Percentiles rank a stretch among this genome's conserved stretches.
phyloP scores from a whole-genome alignment of 2,888 invertebrate species.

The Chrysotoxum bicinctum region DNA sequence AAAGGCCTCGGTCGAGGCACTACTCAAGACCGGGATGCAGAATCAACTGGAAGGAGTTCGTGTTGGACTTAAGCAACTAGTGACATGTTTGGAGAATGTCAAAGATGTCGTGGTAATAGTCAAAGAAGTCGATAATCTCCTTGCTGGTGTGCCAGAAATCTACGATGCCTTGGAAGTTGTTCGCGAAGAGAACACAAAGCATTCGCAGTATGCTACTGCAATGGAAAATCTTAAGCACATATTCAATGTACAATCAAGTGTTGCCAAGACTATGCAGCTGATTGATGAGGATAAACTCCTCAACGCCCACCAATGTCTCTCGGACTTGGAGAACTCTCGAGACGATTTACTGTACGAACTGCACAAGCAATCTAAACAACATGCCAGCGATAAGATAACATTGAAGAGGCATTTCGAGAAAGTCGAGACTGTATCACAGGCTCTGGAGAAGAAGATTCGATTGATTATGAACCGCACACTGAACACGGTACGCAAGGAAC shows the following conservation, averaged over 20 bases:
- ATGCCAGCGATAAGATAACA: slow-evolving; percentile 92
- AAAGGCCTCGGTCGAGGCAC: slow-evolving; percentile 80
- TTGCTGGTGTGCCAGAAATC: slow-evolving; percentile 90
- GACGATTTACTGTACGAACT: slow-evolving; percentile 97
- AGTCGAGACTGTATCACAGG: slow-evolving; percentile 93
- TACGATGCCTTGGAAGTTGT: slow-evolving; percentile 92
- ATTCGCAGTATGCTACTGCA: slow-evolving; percentile 98
- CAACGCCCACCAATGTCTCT: slow-evolving; percentile 96
- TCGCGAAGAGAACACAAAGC: slow-evolving; percentile 94
- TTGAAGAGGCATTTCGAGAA: slow-evolving; percentile 98
- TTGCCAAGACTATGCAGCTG: slow-evolving; percentile 95
- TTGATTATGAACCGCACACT: slow-evolving; percentile 94
- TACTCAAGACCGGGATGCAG: slow-evolving; percentile 97
- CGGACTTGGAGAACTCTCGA: slow-evolving; percentile 97
- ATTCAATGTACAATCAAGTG: slow-evolving; percentile 97
- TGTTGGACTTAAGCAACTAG: slow-evolving; percentile 94
- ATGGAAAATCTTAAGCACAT: slow-evolving; percentile 99
- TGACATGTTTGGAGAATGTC: slow-evolving; percentile 92
- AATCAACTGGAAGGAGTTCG: slow-evolving; percentile 98
- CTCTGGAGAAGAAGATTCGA: slow-evolving; percentile 95
- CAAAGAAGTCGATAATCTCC: slow-evolving; percentile 88
- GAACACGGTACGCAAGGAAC: slow-evolving; percentile 96
- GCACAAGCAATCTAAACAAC: slow-evolving; percentile 95
- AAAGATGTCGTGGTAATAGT: slow-evolving; percentile 88
- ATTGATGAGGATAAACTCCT: slow-evolving; percentile 97